These are phyloP conservation scores for Macrocentrus cingulum DNA, from an alignment of 1,140 invertebrate genomes.

Conservation along the genomic window DNA sequence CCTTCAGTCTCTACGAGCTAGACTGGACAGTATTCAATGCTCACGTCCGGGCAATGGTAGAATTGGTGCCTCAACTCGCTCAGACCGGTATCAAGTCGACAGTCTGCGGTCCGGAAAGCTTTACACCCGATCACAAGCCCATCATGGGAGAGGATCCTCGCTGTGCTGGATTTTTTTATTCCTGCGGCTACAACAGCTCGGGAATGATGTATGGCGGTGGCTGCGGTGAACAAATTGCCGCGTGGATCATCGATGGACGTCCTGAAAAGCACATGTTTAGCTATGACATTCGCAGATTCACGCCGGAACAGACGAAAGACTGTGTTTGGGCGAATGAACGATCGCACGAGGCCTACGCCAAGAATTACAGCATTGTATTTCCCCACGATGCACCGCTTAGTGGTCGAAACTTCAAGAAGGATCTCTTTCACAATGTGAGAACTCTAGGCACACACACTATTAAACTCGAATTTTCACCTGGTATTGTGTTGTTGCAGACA, in stretches of 20 bases:
- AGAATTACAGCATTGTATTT: constrained; percentile 83
- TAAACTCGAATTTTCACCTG: not conserved
- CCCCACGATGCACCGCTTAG: constrained; percentile 84
- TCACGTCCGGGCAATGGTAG: constrained; percentile 72
- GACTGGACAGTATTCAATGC: constrained; percentile 82
- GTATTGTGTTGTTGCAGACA: constrained; percentile 49
- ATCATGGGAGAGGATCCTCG: constrained; percentile 58
- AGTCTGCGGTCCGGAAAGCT: constrained; percentile 82
- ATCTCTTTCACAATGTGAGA: constrained; percentile 69
- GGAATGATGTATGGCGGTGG: constrained; percentile 90
- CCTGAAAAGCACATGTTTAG: constrained; percentile 82
- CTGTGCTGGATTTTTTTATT: constrained; percentile 72
- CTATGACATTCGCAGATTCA: constrained; percentile 81
- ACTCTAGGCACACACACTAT: constrained; percentile 17
- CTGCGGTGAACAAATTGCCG: constrained; percentile 79
- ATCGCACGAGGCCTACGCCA: constrained; percentile 84
- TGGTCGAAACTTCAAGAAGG: constrained; percentile 71
- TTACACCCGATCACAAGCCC: constrained; percentile 88
- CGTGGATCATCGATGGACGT: constrained; percentile 80
- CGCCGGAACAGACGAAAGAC: constrained; percentile 68
- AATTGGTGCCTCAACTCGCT: constrained; percentile 72
- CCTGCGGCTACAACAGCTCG: constrained; percentile 84
- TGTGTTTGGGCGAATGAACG: constrained; percentile 75
- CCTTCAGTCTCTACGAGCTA: constrained; percentile 82
- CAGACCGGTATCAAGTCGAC: constrained; percentile 81